Conservation (phyloP, 2,113 vertebrate species). For the Myiopsitta monachus region DNA sequence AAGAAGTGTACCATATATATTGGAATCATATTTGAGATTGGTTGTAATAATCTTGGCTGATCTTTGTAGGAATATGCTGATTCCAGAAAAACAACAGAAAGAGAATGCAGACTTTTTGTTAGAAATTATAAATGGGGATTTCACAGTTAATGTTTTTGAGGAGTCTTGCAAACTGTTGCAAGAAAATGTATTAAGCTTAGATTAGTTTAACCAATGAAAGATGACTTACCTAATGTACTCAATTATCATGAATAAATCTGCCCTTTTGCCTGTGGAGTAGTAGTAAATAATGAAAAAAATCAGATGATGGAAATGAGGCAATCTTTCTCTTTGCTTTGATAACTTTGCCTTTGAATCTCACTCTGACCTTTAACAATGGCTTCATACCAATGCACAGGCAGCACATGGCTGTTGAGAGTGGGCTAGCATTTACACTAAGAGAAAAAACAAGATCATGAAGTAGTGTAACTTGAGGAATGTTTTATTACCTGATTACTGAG, state of each 20-base stretch:
- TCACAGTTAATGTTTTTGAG: neutral
- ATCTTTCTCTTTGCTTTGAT: neutral
- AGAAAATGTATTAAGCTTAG: neutral
- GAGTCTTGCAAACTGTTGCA: neutral
- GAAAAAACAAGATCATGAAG: neutral
- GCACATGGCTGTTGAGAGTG: neutral
- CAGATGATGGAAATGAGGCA: neutral
- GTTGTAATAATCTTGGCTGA: neutral
- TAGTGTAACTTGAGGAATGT: neutral
- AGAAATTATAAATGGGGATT: neutral
- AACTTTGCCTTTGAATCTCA: neutral
- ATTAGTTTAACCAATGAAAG: neutral
- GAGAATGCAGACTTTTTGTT: neutral
- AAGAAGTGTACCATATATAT: neutral
- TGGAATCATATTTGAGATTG: neutral
- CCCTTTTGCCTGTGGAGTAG: neutral
- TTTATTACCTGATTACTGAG: neutral
- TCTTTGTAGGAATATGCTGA: neutral
- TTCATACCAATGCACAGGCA: neutral
- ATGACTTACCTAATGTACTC: neutral
- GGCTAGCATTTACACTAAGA: neutral
- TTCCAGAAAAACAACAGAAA: neutral
- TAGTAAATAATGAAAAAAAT: conserved; percentile 5
- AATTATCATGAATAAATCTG: neutral
- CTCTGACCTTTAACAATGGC: neutral